Conservation (phyloP, 1,140 invertebrate species). For the Daktulosphaira vitifoliae region DNA sequence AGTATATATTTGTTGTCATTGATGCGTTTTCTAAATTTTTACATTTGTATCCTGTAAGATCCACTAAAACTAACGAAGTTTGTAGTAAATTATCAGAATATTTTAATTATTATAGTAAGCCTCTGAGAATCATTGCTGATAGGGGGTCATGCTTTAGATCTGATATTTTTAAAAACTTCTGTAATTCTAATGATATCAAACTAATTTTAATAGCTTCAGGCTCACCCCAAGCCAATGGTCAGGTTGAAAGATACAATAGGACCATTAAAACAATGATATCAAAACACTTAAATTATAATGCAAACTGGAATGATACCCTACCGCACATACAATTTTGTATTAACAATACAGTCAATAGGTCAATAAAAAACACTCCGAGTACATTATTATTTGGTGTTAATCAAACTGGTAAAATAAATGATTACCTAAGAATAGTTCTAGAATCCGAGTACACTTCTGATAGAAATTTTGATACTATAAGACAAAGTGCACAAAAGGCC, state of each 20-base stretch:
- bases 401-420: not conserved
- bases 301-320: constrained; percentile 17
- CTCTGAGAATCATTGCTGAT: constrained; percentile 34
- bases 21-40: constrained; percentile 39
- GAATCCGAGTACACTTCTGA: not conserved
- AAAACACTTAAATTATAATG: not conserved
- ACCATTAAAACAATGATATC: not conserved
- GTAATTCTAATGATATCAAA: not conserved
- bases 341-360: constrained; percentile 34
- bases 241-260: not conserved
- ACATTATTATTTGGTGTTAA: constrained; percentile 36
- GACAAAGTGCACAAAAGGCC: not conserved
- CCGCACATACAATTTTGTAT: constrained; percentile 32
- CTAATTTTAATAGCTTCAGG: not conserved
- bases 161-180: constrained; percentile 33
- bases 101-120: constrained; percentile 32
- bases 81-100: constrained; percentile 18
- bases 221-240: not conserved
- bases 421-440: not conserved
- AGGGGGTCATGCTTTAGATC: constrained; percentile 36
- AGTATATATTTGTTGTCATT: constrained; percentile 39
- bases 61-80: constrained; percentile 33
- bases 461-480: constrained; percentile 6
- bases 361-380: constrained; percentile 35
- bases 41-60: constrained; percentile 24